Conservation (phyloP, 2,888 invertebrate species). For the Apoderus coryli region DNA sequence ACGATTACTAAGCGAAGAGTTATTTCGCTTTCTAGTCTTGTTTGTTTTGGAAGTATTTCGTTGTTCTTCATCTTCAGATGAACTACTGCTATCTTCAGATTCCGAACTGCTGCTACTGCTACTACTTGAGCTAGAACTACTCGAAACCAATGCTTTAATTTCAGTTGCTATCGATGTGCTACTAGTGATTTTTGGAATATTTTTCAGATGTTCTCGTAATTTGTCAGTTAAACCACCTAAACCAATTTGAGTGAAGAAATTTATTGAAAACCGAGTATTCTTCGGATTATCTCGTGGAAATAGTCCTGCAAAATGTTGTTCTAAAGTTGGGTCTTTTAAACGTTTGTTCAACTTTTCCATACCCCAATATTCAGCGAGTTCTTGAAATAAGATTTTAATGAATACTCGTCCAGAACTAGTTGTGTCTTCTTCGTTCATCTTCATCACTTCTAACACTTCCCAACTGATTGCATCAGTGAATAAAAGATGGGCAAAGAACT, state of each 20-base stretch:
- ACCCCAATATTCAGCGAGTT: conserved; percentile 93
- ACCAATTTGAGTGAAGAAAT: conserved; percentile 95
- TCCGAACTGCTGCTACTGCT: conserved; percentile 17
- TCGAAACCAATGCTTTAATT: conserved; percentile 10
- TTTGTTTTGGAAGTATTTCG: conserved; percentile 3
- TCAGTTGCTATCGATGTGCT: too few species aligned
- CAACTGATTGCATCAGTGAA: conserved; percentile 95
- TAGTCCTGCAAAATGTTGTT: conserved; percentile 77
- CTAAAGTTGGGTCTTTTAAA: conserved; percentile 81
- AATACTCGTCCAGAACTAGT: conserved; percentile 95
- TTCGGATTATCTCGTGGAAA: conserved; percentile 93
- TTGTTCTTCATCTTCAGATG: conserved; percentile 14
- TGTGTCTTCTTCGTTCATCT: conserved; percentile 92
- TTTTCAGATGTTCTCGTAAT: conserved; percentile 25
- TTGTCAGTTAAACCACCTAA: conserved; percentile 93
- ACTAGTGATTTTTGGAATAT: too few species aligned
- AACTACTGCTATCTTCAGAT: conserved; percentile 17
- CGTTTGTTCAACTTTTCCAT: conserved; percentile 79
- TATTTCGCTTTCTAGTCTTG: conserved; percentile 5
- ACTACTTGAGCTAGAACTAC: conserved; percentile 9
- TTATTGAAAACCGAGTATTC: conserved; percentile 94
- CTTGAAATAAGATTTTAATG: conserved; percentile 94
- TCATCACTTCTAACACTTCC: conserved; percentile 81
- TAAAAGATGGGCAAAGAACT: conserved; percentile 91
- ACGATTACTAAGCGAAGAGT: too few species aligned